Evolutionary conservation across 2,113 vertebrate species (phyloP).

Genomic region (Litocranius walleri): DNA sequence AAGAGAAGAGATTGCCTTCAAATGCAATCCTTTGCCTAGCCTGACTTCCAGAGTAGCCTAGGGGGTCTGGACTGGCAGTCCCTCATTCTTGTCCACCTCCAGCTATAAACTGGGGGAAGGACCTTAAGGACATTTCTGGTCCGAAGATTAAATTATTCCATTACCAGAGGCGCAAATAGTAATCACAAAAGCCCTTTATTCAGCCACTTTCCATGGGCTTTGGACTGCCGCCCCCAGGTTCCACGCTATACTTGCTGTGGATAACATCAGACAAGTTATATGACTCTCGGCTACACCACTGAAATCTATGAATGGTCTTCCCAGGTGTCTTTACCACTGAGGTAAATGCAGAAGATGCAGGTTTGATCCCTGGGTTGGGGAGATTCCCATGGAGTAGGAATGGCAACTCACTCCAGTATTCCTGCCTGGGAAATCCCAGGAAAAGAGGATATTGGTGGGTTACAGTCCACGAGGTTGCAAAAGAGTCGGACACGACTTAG

Average conservation of each 20-base stretch:
- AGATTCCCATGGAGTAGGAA: background rate
- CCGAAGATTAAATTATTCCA: background rate
- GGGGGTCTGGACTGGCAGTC: background rate
- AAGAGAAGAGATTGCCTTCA: background rate
- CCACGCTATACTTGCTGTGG: rapidly evolving
- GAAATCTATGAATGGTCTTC: background rate
- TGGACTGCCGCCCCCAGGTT: rapidly evolving
- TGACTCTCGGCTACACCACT: background rate
- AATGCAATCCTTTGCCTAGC: background rate
- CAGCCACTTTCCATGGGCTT: background rate
- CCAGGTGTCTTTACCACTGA: background rate
- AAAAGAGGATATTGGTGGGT: background rate
- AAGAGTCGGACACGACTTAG: background rate
- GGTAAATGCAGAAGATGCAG: background rate
- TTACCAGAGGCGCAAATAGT: background rate
- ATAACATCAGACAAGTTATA: background rate
- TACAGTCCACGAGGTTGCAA: background rate
- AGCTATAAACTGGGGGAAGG: background rate
- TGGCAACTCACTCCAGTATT: background rate
- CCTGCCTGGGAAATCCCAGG: background rate
- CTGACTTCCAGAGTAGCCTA: background rate
- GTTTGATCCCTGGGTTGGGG: background rate
- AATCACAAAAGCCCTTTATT: background rate
- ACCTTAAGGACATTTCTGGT: background rate
- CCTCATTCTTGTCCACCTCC: background rate